Evolutionary conservation across 2,888 invertebrate species (phyloP), one percentile per base, ranked within the genome.

Genomic region (Aquatica leii): DNA sequence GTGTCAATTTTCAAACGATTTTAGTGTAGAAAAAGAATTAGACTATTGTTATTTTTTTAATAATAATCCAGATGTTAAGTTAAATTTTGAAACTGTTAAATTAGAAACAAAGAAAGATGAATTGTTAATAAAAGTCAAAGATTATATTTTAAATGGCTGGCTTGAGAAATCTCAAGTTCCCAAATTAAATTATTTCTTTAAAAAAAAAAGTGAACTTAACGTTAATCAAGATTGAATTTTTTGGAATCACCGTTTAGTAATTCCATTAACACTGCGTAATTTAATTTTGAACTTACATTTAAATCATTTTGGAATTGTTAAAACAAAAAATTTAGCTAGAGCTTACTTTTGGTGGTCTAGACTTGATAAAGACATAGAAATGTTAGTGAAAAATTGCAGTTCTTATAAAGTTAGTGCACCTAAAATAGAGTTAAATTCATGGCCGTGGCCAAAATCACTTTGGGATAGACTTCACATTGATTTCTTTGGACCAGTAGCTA

Each of bases 331-430:
- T 48, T 41, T 68, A 17, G 59, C 62, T n/a, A 48, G 66, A 6
- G 61, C 51, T 21, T 60, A 59, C 14, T 50, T 68, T n/a, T 69
- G 65, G 59, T 69, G 69, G 67, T 63, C 67, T 12, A 61, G 59
- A 0, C 18, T 70, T 3, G 53, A 61, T 58, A 46, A 50, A 49
- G 50, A 67, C 12, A 67, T 68, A 9, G 59, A 65, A 24, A 6
- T 4, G 6, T 24, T 24, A 24, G 24, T 24, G 6, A 2, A 4
- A 24, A 24, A 24, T 24, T 24, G 24, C 6, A 2, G 6, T 4
- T 4, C 24, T 4, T 24, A 24, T 24, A 2, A 6, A 4, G 6
- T 4, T 4, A 24, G 6, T 24, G 4, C 24, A 24, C 24, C 24
- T 4, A 24, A 24, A 24, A 24, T 24, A 4, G 4, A 24, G 6